These are phyloP conservation scores for Cryptosula pallasiana DNA, from an alignment of 2,888 invertebrate species.

Conservation along the genomic window DNA sequence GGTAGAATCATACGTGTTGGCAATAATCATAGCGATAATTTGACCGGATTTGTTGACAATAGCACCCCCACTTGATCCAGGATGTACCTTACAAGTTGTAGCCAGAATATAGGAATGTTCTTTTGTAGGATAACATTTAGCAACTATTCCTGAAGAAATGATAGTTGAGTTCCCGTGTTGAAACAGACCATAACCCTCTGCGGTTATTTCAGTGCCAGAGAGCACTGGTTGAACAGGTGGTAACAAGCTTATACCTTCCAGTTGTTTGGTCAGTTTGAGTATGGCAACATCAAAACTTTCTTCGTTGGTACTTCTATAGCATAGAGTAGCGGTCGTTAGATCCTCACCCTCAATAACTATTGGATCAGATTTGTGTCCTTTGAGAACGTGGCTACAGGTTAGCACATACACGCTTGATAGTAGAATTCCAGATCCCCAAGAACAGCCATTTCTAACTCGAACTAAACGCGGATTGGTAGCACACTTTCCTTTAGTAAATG, in stretches of 20 bases:
- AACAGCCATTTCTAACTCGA: neutral
- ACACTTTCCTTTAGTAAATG: neutral
- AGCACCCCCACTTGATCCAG: neutral
- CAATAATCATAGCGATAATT: neutral
- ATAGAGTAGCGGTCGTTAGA: neutral
- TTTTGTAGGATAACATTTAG: neutral
- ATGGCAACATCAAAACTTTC: slow-evolving; percentile 15
- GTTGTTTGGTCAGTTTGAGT: neutral
- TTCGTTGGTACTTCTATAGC: neutral
- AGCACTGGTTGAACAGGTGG: neutral
- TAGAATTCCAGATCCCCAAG: slow-evolving; percentile 7
- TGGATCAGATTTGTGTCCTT: neutral
- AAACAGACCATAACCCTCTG: slow-evolving; percentile 11
- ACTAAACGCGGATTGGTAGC: neutral
- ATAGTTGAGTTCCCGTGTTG: neutral
- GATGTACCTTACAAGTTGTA: neutral
- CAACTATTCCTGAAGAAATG: neutral
- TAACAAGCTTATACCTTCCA: neutral
- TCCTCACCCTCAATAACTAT: neutral
- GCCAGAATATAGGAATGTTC: neutral
- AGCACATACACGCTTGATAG: neutral
- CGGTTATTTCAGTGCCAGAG: neutral
- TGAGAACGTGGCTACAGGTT: slow-evolving; percentile 3
- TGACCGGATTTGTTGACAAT: neutral
- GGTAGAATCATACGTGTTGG: neutral